Base-by-base conservation (phyloP, 1,140 invertebrate species). In the Chionoecetes opilio region DNA sequence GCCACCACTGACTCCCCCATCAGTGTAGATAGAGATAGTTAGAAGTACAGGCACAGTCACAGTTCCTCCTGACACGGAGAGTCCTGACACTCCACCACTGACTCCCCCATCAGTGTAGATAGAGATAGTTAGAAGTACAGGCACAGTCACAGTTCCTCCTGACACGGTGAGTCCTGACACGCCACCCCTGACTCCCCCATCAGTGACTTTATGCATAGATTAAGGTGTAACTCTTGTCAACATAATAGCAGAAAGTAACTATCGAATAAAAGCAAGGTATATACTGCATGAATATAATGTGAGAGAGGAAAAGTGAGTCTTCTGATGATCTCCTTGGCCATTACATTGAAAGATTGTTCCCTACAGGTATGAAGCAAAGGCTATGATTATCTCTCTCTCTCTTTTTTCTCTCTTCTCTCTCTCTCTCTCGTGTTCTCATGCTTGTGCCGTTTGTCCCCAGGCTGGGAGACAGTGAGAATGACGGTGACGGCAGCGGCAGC, bases 391-490 rank as follows among this genome's bases (percentile, higher is more conserved):
- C 63, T 75, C 53, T 75, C 63, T n/a, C 21, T 75, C 63, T n/a
- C 9, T 38, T 88, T 35, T 17, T 88, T 26, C 85, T 86, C 34
- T 11, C 31, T 35, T 38, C 86, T 38, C 86, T 88, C 85, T 87
- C 85, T 87, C 85, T 87, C 32, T 35, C 85, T 35, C 85, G 32
- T 32, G 41, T 38, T 46, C 46, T 91, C 37, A 32, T n/a, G 3
- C 26, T 46, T n/a, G 14, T 46, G 0, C 29, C 29, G 5, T 63
- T n/a, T 46, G 0, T n/a, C 88, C 11, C 63, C 93, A 97, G 97
- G 96, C 97, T 97, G 0, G 97, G 97, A 84, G 97, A 97, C 96
- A 95, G 96, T 96, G 97, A 97, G 32, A 97, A 97, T 94, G 97
- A 97, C 34, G 96, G 97, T 86, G 95, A 96, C 91, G 96, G 85